phyloP scores from a whole-genome alignment of 2,888 invertebrate species.

The Trisateles emortualis region DNA sequence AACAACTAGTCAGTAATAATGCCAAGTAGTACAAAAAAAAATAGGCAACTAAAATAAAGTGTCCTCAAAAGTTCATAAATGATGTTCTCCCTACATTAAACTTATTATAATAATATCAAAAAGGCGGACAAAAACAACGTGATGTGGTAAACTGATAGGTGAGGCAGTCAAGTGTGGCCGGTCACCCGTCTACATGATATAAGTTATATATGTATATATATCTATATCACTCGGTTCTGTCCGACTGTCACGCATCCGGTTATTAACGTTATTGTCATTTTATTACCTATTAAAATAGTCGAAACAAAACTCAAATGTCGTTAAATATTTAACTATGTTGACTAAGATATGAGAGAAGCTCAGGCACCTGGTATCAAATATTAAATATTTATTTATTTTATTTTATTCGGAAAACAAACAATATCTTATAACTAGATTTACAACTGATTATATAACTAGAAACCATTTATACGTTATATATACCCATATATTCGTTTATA shows the following conservation, averaged over 20 bases:
- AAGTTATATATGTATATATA: not conserved
- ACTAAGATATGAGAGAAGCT: not conserved
- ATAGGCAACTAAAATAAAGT: not conserved
- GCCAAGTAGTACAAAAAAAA: no score
- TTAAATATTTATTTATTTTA: no score
- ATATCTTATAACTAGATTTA: no score
- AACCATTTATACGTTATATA: no score
- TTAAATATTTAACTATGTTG: slow-evolving; percentile 16
- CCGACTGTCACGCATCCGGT: slow-evolving; percentile 23
- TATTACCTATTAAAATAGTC: slow-evolving; percentile 32
- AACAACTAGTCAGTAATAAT: no score
- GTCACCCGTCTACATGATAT: not conserved
- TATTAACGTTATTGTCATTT: slow-evolving; percentile 30
- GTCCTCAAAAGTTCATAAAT: not conserved
- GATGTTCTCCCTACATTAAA: not conserved
- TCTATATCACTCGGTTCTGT: slow-evolving; percentile 8
- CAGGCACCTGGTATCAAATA: not conserved
- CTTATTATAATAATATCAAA: slow-evolving; percentile 2
- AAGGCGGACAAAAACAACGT: not conserved
- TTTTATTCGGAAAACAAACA: no score
- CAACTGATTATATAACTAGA: no score
- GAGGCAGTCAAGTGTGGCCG: not conserved
- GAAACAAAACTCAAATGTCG: slow-evolving; percentile 39
- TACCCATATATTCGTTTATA: no score
- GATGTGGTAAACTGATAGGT: slow-evolving; percentile 6